These are phyloP conservation scores for Zoanthus sociatus DNA, from an alignment of 92 coral and sea anemone species.

Conservation along the genomic window DNA sequence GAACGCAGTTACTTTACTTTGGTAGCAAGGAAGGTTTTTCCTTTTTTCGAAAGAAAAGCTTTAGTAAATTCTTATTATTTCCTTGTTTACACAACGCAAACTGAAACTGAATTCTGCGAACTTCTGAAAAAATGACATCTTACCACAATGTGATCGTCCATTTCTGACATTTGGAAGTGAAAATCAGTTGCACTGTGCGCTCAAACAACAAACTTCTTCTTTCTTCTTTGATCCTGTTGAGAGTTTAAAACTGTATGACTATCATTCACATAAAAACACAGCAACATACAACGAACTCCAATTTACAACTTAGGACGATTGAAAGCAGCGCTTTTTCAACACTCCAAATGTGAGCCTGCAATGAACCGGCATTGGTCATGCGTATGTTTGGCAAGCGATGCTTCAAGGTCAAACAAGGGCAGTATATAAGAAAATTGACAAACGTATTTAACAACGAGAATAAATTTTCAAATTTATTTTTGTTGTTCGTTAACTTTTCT, in stretches of 20 bases:
- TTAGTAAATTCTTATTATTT: no score
- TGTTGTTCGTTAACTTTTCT: no score
- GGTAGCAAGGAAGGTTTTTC: no score
- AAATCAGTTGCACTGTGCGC: not conserved
- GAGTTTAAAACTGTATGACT: not conserved
- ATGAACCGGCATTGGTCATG: not conserved
- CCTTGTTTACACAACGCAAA: no score
- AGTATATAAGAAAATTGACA: no score
- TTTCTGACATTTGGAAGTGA: constrained; percentile 25
- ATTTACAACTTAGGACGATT: no score
- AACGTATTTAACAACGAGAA: no score
- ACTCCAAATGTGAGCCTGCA: not conserved
- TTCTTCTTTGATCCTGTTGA: not conserved
- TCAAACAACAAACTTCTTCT: not conserved
- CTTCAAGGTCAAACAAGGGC: constrained; percentile 46
- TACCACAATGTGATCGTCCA: constrained; percentile 26
- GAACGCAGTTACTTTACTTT: no score
- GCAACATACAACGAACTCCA: not conserved
- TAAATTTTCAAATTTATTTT: no score
- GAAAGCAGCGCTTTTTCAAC: not conserved
- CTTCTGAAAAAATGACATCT: not conserved
- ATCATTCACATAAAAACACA: not conserved
- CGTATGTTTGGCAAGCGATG: not conserved
- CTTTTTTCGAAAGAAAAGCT: no score
- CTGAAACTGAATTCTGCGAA: not conserved